A percentile compares a stretch with the other conserved stretches of the same genome.
Evolutionary conservation across 2,888 invertebrate species (phyloP).

Genomic region (Lepeophtheirus nordmannii): DNA sequence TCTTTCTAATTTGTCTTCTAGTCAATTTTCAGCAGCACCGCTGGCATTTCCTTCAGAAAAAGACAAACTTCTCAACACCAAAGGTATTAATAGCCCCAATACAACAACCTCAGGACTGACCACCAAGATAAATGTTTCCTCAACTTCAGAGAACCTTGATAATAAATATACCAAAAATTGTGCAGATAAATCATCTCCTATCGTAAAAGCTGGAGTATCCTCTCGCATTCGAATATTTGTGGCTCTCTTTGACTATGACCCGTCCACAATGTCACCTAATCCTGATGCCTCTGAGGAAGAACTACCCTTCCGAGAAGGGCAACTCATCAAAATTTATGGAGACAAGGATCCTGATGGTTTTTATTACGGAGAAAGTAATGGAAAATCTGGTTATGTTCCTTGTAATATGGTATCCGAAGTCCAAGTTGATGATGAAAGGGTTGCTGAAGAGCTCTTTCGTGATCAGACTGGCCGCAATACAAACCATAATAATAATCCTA

Average conservation of each 20-base stretch:
- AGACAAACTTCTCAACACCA: background rate
- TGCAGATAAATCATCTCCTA: too few species aligned
- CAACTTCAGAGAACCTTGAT: background rate
- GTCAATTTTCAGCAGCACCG: background rate
- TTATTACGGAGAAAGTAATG: constrained; percentile 86
- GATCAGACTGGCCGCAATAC: constrained; percentile 25
- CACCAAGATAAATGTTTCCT: background rate
- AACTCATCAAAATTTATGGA: constrained; percentile 82
- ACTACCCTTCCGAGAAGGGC: constrained; percentile 88
- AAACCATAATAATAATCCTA: background rate
- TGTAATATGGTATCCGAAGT: constrained; percentile 97
- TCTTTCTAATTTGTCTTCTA: background rate
- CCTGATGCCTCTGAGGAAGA: constrained; percentile 95
- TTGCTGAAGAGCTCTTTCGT: constrained; percentile 42
- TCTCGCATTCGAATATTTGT: constrained; percentile 46
- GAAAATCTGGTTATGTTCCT: constrained; percentile 80
- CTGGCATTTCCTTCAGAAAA: background rate
- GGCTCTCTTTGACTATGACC: constrained; percentile 94
- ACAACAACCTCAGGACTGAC: background rate
- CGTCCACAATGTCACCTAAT: constrained; percentile 95
- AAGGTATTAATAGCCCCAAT: background rate
- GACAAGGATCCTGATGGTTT: constrained; percentile 98
- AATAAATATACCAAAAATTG: background rate
- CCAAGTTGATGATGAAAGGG: constrained; percentile 36
- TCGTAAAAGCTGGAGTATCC: too few species aligned